A percentile compares a stretch with the other conserved stretches of the same genome.
Evolutionary conservation across 2,797 vertebrate species (phyloP).

Genomic region (Alfaro cultratus): DNA sequence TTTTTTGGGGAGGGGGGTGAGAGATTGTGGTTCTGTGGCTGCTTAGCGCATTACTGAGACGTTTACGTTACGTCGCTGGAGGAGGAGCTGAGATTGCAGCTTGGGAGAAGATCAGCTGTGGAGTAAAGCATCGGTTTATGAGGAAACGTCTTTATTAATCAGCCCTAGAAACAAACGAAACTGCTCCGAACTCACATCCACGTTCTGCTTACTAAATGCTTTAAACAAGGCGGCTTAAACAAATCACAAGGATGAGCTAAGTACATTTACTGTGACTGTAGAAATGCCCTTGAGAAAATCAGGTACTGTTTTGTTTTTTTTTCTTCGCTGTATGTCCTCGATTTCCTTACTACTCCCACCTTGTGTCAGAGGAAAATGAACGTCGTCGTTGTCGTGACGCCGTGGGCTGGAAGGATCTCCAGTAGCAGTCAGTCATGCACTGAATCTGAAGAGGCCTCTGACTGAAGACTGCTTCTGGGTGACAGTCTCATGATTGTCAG

Average conservation of each 20-base stretch:
- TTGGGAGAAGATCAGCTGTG: not conserved
- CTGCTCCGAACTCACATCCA: not conserved
- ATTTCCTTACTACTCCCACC: not conserved
- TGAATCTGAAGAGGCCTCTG: not conserved
- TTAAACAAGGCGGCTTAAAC: not conserved
- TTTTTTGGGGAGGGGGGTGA: slow-evolving; percentile 45
- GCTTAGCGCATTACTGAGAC: slow-evolving; percentile 10
- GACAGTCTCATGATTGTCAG: not conserved
- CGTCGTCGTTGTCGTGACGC: not conserved
- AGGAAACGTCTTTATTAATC: not conserved
- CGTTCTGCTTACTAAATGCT: not conserved
- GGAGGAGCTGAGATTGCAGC: not conserved
- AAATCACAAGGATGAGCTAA: not conserved
- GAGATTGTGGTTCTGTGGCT: slow-evolving; percentile 19
- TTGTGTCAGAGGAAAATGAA: not conserved
- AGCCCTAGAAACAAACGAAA: not conserved
- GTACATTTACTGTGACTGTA: not conserved
- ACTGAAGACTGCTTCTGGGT: not conserved
- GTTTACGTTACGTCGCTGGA: not conserved
- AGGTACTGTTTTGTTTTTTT: not conserved
- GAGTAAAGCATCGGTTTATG: not conserved
- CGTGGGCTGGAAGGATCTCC: not conserved
- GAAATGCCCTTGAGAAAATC: not conserved
- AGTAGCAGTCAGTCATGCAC: not conserved
- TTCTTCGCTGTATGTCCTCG: not conserved